Evolutionary conservation across 2,797 vertebrate species (phyloP), one percentile per base, ranked within the genome.

Genomic region (Manis javanica): DNA sequence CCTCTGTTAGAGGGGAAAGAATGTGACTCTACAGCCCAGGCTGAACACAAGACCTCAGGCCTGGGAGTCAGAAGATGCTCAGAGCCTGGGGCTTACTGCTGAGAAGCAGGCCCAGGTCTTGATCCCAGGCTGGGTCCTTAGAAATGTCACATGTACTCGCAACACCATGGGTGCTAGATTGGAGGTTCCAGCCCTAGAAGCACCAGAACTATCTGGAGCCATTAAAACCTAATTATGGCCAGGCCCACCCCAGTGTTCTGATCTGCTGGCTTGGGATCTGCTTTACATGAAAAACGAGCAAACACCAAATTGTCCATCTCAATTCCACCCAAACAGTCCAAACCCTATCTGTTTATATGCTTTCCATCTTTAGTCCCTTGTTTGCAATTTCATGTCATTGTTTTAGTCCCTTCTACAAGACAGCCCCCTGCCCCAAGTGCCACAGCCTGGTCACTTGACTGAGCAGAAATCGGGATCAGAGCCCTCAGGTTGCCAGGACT

Each of bases 341-440:
- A 21, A 42, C 26, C 4, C 0, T 4, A 24, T 42, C 77, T 66
- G 57, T 21, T 6, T 69, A 19, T 64, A 39, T 29, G 19, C 16
- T 3, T 83, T 77, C 74, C 71, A 46, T 21, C 68, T 39, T 72
- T 14, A 29, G 64, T 49, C 13, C 69, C 23, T 42, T 23, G 11
- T 10, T 61, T 68, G 34, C 2, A 13, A 49, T 51, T 77, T 19
- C 4, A 5, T 1, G 6, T 66, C n/a, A 29, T 51, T 5, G 5
- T 14, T 82, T 46, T 39, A 7, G 29, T 66, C 68, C 72, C 59
- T 95, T 55, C 57, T 4, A 21, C 1, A 34, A 74, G 34, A 19
- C 6, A 61, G n/a, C 55, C 23, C 11, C 37, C 7, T 11, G n/a
- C 24, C 26, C n/a, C 15, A 59, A 0, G 2, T 3, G 39, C 49